Evolutionary conservation across 2,888 invertebrate species (phyloP), one percentile per base, ranked within the genome.

Genomic region (Xestoiulus laeticollis): DNA sequence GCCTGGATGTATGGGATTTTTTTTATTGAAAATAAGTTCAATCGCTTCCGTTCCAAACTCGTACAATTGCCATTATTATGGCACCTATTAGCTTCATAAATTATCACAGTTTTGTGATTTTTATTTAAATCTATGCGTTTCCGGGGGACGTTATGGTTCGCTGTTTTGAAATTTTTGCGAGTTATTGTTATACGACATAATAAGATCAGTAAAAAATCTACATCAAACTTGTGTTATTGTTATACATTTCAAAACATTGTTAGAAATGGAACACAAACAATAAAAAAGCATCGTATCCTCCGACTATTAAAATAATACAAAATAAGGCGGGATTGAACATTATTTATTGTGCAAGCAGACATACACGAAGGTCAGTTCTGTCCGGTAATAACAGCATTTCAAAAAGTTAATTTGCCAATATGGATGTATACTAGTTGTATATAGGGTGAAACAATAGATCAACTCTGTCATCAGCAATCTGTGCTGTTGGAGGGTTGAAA

Each of bases 61-160:
- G 78, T 38, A 85, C 85, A 85, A 85, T 85, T 85, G 44, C 85
- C 85, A 22, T 38, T 85, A 85, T 85, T 44, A 85, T 85, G 26
- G 38, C 85, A 85, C 85, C 85, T 85, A 85, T 85, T 85, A 85
- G 44, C 38, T 85, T 85, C 85, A 85, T 85, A 85, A 85, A 85
- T 85, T 85, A 85, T 85, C 85, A 85, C 85, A 85, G 85, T 85
- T 85, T 85, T 85, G 44, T 43, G 44, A 38, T 85, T 85, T n/a
- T 85, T 44, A 85, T 85, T 43, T 85, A 85, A 44, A 85, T 43
- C 38, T 44, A 85, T 85, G 43, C 85, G 10, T 85, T 85, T 85
- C 85, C 85, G 38, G 85, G 10, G 44, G 44, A 85, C 85, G 38
- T 85, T 85, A 85, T 85, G 85, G 43, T 85, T 85, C n/a, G 44